These are phyloP conservation scores for Echeneis naucrates DNA, from an alignment of 2,797 vertebrate species.

Conservation along the genomic window DNA sequence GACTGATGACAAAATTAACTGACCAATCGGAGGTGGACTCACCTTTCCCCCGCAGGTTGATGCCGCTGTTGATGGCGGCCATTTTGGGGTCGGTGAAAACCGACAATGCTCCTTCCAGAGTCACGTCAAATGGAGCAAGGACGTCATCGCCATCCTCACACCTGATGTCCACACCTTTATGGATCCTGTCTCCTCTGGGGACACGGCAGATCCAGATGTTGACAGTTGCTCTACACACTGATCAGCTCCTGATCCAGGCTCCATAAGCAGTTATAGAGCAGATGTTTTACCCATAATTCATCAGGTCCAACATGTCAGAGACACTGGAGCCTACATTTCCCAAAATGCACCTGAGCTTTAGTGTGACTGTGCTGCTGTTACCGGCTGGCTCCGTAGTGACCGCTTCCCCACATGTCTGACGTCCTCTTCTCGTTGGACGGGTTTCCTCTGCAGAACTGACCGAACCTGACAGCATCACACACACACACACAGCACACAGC, in stretches of 20 bases:
- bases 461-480: conserved; percentile 70
- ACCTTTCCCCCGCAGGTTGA: conserved; percentile 72
- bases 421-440: conserved; percentile 57
- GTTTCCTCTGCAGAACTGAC: conserved; percentile 78
- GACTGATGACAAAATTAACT: background rate
- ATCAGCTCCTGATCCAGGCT: too few species aligned
- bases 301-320: too few species aligned
- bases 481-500: too few species aligned
- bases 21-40: background rate
- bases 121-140: conserved; percentile 80
- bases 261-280: too few species aligned
- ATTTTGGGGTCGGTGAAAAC: conserved; percentile 64
- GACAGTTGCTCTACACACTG: background rate
- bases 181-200: conserved; percentile 10
- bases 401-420: conserved; percentile 63
- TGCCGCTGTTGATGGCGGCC: conserved; percentile 74
- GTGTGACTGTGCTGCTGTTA: conserved; percentile 32
- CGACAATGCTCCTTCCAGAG: conserved; percentile 41
- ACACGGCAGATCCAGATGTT: conserved; percentile 10
- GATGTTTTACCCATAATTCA: too few species aligned
- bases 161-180: conserved; percentile 79
- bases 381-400: conserved; percentile 72
- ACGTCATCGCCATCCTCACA: conserved; percentile 69
- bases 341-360: background rate
- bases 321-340: conserved; percentile 4